These are phyloP conservation scores for Acrocera orbiculus DNA, from an alignment of 2,888 invertebrate genomes.

Conservation along the genomic window DNA sequence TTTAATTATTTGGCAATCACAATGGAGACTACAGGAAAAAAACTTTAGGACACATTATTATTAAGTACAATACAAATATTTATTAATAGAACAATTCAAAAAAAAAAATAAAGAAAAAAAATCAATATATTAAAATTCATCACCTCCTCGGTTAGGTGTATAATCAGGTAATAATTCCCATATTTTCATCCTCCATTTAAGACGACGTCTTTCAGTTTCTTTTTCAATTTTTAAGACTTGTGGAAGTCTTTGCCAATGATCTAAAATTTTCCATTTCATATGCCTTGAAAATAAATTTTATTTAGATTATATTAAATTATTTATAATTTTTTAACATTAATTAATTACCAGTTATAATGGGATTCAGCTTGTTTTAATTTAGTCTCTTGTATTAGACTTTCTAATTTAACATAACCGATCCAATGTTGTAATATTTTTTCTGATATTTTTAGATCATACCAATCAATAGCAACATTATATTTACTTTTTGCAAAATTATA, in stretches of 20 bases:
- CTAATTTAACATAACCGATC: constrained; percentile 29
- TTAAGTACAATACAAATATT: no score
- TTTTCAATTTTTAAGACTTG: constrained; percentile 44
- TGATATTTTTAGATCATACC: constrained; percentile 44
- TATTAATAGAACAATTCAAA: no score
- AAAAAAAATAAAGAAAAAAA: no score
- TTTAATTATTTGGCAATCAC: no score
- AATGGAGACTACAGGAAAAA: no score
- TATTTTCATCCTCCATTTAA: constrained; percentile 52
- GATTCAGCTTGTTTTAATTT: constrained; percentile 30
- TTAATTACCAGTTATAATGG: constrained; percentile 27
- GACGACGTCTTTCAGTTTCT: constrained; percentile 48
- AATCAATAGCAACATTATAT: constrained; percentile 53
- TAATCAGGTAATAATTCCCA: constrained; percentile 55
- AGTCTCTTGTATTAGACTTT: constrained; percentile 33
- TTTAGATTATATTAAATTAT: background rate
- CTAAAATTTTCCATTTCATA: constrained; percentile 32
- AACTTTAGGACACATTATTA: no score
- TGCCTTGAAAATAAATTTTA: constrained; percentile 18
- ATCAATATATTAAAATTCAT: no score
- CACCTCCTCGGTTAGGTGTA: constrained; percentile 31
- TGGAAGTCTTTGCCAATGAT: constrained; percentile 46
- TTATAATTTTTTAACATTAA: background rate
- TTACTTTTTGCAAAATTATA: constrained; percentile 29
- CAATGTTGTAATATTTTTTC: constrained; percentile 37